A percentile compares a stretch with the other conserved stretches of the same genome.
These are phyloP conservation scores for Antennarius maculatus DNA, from an alignment of 2,797 vertebrate species.

Conservation along the genomic window DNA sequence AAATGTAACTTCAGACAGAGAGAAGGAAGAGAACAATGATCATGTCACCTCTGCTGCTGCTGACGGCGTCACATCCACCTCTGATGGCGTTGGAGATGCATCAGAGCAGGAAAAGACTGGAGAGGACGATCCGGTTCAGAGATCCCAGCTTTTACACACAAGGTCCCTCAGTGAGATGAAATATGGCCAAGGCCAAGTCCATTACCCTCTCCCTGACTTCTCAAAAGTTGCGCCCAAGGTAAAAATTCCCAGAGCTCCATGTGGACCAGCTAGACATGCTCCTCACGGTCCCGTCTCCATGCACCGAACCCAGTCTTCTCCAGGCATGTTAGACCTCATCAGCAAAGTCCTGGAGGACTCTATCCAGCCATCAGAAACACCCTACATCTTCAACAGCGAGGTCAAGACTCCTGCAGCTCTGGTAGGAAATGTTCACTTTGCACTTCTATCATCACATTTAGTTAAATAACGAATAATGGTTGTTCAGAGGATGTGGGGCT, in stretches of 20 bases:
- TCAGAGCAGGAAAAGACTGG: slow-evolving; percentile 2
- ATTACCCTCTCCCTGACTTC: slow-evolving; percentile 80
- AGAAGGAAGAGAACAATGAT: slow-evolving; percentile 16
- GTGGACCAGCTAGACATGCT: slow-evolving; percentile 41
- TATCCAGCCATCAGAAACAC: slow-evolving; percentile 56
- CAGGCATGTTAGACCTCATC: slow-evolving; percentile 73
- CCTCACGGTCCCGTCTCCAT: slow-evolving; percentile 51
- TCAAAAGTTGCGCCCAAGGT: slow-evolving; percentile 82
- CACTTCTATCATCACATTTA: too few relatives aligned
- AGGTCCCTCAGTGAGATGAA: slow-evolving; percentile 76
- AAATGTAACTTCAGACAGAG: slow-evolving; percentile 21
- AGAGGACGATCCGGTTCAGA: slow-evolving; percentile 29
- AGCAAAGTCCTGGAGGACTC: slow-evolving; percentile 82
- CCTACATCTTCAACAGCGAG: slow-evolving; percentile 61
- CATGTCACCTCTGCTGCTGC: slow-evolving; percentile 6
- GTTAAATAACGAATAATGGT: background rate
- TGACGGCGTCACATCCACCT: slow-evolving; percentile 29
- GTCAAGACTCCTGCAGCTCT: slow-evolving; percentile 57
- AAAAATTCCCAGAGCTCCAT: slow-evolving; percentile 78
- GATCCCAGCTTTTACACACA: slow-evolving; percentile 60
- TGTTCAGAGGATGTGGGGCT: background rate
- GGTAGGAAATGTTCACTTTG: slow-evolving; percentile 39
- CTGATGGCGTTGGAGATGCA: slow-evolving; percentile 14
- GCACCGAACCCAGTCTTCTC: slow-evolving; percentile 75
- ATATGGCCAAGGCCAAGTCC: slow-evolving; percentile 81